phyloP scores from a whole-genome alignment of 1,140 invertebrate genomes.

The roundworm (Caenorhabditis elegans) region DNA sequence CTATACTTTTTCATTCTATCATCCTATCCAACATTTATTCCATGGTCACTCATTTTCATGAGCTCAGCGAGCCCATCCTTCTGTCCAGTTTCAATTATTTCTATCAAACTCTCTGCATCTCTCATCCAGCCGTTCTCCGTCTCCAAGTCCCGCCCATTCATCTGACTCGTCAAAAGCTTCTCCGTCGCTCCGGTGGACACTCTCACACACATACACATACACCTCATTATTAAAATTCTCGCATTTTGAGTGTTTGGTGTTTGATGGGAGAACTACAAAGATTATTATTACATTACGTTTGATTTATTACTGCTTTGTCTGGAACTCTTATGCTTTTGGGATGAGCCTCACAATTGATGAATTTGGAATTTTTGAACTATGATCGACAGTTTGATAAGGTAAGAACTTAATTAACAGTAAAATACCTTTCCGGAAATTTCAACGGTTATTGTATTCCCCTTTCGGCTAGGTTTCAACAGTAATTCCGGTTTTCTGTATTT shows the following conservation, averaged over 20 bases:
- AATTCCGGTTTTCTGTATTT: no score
- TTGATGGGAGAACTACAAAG: no score
- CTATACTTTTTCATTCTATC: not conserved
- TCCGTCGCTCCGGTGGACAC: no score
- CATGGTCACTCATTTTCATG: not conserved
- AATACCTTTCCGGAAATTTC: no score
- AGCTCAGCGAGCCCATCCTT: no score
- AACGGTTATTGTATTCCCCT: no score
- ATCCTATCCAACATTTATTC: not conserved
- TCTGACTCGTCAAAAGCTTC: not conserved
- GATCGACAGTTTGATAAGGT: slow-evolving; percentile 24
- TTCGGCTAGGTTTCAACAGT: no score
- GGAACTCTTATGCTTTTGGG: not conserved
- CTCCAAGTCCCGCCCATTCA: not conserved
- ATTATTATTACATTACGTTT: not conserved
- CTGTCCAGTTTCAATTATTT: not conserved
- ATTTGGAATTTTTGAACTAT: not conserved
- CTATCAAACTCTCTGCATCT: not conserved
- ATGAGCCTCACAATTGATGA: not conserved
- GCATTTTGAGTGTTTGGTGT: not conserved
- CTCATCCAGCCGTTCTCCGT: not conserved
- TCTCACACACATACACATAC: not conserved
- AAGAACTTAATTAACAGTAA: no score
- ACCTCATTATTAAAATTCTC: slow-evolving; percentile 29
- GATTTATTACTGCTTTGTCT: not conserved